phyloP scores from a whole-genome alignment of 2,797 vertebrate species.

The Protonibea diacanthus region DNA sequence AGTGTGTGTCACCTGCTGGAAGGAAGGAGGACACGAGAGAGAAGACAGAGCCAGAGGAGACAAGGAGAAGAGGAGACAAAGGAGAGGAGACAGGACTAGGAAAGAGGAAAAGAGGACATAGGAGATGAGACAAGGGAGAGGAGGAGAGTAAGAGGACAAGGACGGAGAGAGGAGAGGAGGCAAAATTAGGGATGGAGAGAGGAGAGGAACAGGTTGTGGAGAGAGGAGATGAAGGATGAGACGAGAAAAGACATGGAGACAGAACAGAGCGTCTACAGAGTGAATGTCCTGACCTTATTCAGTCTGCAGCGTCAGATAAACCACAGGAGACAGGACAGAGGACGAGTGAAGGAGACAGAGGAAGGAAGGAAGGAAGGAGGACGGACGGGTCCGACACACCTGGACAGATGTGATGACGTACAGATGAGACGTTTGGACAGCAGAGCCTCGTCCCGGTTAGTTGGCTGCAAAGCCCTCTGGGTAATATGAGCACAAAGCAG shows the following conservation, averaged over 20 bases:
- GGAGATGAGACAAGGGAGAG: too few relatives aligned
- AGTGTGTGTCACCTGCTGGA: slow-evolving; percentile 3
- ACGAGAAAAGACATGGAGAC: too few relatives aligned
- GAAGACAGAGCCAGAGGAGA: neutral
- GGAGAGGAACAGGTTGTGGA: neutral
- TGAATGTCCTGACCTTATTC: neutral
- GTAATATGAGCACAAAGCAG: slow-evolving; percentile 61
- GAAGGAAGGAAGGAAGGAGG: neutral
- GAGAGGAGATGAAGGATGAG: neutral
- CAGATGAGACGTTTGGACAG: too few relatives aligned
- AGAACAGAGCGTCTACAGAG: too few relatives aligned
- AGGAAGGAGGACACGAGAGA: neutral
- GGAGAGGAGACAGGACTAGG: neutral
- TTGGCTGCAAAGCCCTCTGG: slow-evolving; percentile 51
- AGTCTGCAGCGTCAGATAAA: neutral
- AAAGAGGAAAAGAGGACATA: neutral
- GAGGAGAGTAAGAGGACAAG: neutral
- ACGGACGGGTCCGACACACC: neutral
- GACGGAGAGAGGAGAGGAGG: neutral
- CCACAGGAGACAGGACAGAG: too few relatives aligned
- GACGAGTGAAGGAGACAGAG: too few relatives aligned
- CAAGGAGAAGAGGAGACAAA: neutral
- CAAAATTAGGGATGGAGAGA: neutral
- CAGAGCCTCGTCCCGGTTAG: slow-evolving; percentile 1
- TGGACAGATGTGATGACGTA: too few relatives aligned